phyloP scores from a whole-genome alignment of 2,888 invertebrate genomes.

The Acrobasis suavella region DNA sequence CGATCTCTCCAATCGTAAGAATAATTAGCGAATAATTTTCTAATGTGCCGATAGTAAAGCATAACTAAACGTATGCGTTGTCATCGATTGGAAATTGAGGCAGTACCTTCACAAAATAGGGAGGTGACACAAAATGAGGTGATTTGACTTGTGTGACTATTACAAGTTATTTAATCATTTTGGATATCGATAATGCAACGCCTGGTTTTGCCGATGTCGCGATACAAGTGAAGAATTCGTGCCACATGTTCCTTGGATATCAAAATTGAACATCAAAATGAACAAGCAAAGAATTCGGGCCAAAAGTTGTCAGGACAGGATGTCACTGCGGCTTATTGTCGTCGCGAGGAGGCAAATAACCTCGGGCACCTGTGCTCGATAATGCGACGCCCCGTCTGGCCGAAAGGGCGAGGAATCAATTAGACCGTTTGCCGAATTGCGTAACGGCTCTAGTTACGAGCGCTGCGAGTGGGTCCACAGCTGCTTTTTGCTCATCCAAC shows the following conservation, averaged over 20 bases:
- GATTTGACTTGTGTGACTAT: too few relatives aligned
- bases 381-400: slow-evolving; percentile 78
- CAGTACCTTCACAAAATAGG: too few relatives aligned
- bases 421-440: slow-evolving; percentile 77
- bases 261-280: too few relatives aligned
- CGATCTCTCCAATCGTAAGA: too few relatives aligned
- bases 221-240: neutral
- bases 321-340: slow-evolving; percentile 43
- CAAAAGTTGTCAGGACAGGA: neutral
- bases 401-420: slow-evolving; percentile 80
- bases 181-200: too few relatives aligned
- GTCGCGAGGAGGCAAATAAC: slow-evolving; percentile 70
- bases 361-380: slow-evolving; percentile 77
- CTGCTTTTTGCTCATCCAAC: slow-evolving; percentile 79
- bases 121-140: too few relatives aligned
- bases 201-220: neutral
- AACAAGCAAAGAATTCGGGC: neutral
- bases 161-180: too few relatives aligned
- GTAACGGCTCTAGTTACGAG: slow-evolving; percentile 79
- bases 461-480: slow-evolving; percentile 72
- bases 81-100: too few relatives aligned
- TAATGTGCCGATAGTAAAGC: too few relatives aligned
- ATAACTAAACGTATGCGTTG: too few relatives aligned
- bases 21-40: too few relatives aligned
- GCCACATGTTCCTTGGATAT: neutral